Evolutionary conservation across 1,140 invertebrate species (phyloP).

Genomic region (Diorhabda sublineata): DNA sequence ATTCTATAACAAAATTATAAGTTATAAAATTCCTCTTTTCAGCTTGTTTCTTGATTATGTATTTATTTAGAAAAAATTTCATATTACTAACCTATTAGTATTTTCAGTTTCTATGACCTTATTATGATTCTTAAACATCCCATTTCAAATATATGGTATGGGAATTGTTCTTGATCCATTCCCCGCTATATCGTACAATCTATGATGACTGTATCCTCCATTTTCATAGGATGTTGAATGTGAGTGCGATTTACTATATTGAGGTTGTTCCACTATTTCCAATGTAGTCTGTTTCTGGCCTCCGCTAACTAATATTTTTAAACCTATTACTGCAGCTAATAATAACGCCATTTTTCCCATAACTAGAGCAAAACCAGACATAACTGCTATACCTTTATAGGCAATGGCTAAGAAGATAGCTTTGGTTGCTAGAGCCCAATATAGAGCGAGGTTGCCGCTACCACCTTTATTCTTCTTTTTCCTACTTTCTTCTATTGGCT

Average conservation of each 20-base stretch:
- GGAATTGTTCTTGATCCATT: not conserved
- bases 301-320: constrained; percentile 67
- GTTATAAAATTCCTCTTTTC: too few relatives aligned
- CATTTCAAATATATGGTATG: not conserved
- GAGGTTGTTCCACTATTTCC: constrained; percentile 80
- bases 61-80: too few relatives aligned
- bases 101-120: too few relatives aligned
- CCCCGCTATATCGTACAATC: constrained; percentile 19
- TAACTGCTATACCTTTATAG: constrained; percentile 40
- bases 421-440: constrained; percentile 33
- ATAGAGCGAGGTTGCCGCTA: constrained; percentile 7
- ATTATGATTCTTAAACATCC: not conserved
- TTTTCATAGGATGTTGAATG: constrained; percentile 71
- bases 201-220: constrained; percentile 58
- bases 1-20: too few relatives aligned
- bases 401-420: constrained; percentile 39
- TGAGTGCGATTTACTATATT: constrained; percentile 69
- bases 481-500: constrained; percentile 32
- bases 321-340: constrained; percentile 67
- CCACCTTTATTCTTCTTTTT: constrained; percentile 26
- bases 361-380: constrained; percentile 34
- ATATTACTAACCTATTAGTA: too few relatives aligned
- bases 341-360: constrained; percentile 45
- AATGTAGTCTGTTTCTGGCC: constrained; percentile 73
- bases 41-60: too few relatives aligned